A percentile compares a stretch with the other conserved stretches of the same genome.
phyloP scores from a whole-genome alignment of 1,140 invertebrate species.

The Rhyacophila brunnea region DNA sequence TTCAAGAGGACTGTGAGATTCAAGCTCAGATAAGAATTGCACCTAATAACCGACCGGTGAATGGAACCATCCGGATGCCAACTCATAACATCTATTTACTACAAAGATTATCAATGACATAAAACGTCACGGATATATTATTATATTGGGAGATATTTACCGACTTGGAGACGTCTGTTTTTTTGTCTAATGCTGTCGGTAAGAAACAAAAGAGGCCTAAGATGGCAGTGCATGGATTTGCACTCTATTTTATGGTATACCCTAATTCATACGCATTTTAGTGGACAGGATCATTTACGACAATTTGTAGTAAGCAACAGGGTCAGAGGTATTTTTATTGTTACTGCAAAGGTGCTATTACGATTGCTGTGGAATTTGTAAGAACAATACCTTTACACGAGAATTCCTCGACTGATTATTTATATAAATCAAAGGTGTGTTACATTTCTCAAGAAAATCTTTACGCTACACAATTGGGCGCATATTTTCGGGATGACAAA shows the following conservation, averaged over 20 bases:
- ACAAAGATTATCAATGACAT: conserved; percentile 12
- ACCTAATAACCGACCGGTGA: conserved; percentile 7
- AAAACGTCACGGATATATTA: not conserved
- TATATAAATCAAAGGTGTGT: not conserved
- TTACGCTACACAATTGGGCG: too few relatives aligned
- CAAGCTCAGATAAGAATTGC: conserved; percentile 9
- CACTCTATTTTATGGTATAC: conserved; percentile 31
- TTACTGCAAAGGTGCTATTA: not conserved
- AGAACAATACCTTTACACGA: not conserved
- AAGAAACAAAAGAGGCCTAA: conserved; percentile 18
- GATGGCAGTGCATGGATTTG: conserved; percentile 26
- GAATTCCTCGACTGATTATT: not conserved
- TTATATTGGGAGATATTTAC: too few relatives aligned
- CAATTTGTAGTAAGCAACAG: not conserved
- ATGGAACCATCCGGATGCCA: conserved; percentile 5
- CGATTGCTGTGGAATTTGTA: not conserved
- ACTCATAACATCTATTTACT: conserved; percentile 13
- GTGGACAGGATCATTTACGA: not conserved
- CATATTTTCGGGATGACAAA: too few relatives aligned
- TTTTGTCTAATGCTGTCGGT: not conserved
- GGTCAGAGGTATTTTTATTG: not conserved
- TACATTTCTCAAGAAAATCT: not conserved
- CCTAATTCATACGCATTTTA: conserved; percentile 13
- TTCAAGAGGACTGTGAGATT: not conserved
- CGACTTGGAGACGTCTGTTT: too few relatives aligned